Base-by-base conservation (phyloP, 2,888 invertebrate genomes). In the Cataglyphis cursor region DNA sequence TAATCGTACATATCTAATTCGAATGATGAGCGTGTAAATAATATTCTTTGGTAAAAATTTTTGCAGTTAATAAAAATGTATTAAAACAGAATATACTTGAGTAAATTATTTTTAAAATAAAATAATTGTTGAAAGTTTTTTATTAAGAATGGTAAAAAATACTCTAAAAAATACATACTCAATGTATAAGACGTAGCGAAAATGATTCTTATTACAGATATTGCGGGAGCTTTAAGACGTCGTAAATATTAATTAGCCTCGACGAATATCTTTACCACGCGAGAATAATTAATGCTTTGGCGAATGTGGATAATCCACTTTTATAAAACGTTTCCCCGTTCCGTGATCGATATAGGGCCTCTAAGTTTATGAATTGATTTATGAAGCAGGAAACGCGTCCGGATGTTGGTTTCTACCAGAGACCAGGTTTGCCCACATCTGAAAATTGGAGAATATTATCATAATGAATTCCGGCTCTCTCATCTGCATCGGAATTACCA, bases 401-500 rank as follows among this genome's bases (percentile, higher is more conserved):
- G 38, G 28, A 72, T 44, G 66, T 54, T 31, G 74, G 48, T 80
- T 62, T 51, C 64, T 21, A 64, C 35, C 48, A 24, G 64, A 65
- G 51, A 57, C 41, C 28, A 28, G 81, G 57, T 62, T 82, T 73
- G 41, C 64, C 64, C 24, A 65, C 48, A 66, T 75, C 48, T 76
- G 86, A 70, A 75, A 78, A 76, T 85, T 83, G 70, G 44, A 72
- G 74, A 85, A 82, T 78, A 85, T 87, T 85, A 85, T 83, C 81
- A 85, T 87, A 87, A 87, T 85, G 54, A 75, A 85, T 85, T 87
- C 85, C 70, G 59, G 21, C 83, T 82, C 6, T 35, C 35, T 35
- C 83, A 82, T 85, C 81, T 85, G 83, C 87, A 85, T 85, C 62
- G 82, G 78, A 82, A 83, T 87, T 81, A 85, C 70, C 48, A 61